Base-by-base conservation (phyloP, 2,888 invertebrate species). In the Nomada ferruginata region DNA sequence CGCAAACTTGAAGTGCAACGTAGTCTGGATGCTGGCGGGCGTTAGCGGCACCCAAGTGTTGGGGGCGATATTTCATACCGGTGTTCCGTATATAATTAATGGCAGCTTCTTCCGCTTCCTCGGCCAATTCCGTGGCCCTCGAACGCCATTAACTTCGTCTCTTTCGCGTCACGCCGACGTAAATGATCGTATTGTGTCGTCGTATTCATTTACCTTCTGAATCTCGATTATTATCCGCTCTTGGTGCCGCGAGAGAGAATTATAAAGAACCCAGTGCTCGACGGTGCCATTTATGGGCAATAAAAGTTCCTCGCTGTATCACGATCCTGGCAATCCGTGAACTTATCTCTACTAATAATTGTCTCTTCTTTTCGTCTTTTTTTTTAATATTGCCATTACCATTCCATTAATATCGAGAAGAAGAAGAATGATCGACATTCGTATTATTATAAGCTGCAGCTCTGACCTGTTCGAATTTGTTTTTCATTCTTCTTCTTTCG, bases 61-160 rank as follows among this genome's bases (percentile, higher is more conserved):
- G 36, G 36, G 20, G 53, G 60, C 70, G 55, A 79, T 82, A 76
- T 82, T 84, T 84, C 79, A 74, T 75, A 79, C 76, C 66, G 65
- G 55, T 79, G 79, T 79, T 72, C 76, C 72, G 82, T 75, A 65
- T 72, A 79, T 84, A 84, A 84, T 82, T 84, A 79, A 84, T 82
- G 73, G 63, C 76, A 79, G 55, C 50, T 69, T 76, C 76, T 84
- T 79, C 79, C 78, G 70, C 65, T 76, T 73, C 79, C 79, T 63
- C 73, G 75, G 74, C 70, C 81, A 83, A 81, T 83, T 81, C 72
- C 74, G 81, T 69, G 70, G 65, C 53, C 53, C 72, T 66, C 60
- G 69, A 70, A 80, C 65, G 47, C 80, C 76, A 76, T 82, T 80
- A 72, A 59, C 68, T 59, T 59, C 23, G 53, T 59, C 66, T 68